Evolutionary conservation across 1,140 invertebrate genomes (phyloP).

Genomic region (Vanessa tameamea): DNA sequence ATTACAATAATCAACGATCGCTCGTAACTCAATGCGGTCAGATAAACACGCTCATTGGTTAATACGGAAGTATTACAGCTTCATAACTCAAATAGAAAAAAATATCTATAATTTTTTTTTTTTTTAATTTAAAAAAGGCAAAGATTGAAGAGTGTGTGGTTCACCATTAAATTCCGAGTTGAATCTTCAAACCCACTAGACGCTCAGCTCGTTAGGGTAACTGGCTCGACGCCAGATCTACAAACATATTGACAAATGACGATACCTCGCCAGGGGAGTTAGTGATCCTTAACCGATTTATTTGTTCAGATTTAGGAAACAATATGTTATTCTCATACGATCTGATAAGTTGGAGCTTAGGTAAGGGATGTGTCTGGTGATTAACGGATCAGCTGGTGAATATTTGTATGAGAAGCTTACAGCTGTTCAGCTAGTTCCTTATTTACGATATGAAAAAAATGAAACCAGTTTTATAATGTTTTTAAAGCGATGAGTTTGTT

Average conservation of each 20-base stretch:
- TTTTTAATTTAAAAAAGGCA: too few relatives aligned
- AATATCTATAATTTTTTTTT: too few relatives aligned
- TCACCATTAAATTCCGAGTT: neutral
- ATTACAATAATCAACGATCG: neutral
- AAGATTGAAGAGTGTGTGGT: too few relatives aligned
- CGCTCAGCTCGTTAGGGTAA: neutral
- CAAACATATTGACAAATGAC: constrained; percentile 26
- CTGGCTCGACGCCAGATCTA: constrained; percentile 8
- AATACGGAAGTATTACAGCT: neutral
- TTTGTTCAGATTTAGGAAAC: constrained; percentile 11
- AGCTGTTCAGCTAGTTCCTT: too few relatives aligned
- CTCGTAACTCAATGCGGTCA: neutral
- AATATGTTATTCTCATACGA: neutral
- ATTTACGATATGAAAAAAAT: too few relatives aligned
- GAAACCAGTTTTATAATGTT: too few relatives aligned
- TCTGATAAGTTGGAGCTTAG: constrained; percentile 1
- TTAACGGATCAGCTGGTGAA: neutral
- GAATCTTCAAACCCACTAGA: neutral
- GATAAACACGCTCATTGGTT: neutral
- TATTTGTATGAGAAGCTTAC: neutral
- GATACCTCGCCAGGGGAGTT: constrained; percentile 15
- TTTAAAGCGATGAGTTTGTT: too few relatives aligned
- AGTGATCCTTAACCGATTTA: constrained; percentile 24
- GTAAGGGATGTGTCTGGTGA: neutral
- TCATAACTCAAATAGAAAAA: too few relatives aligned